These are phyloP conservation scores for Pongo abelii DNA, from an alignment of 2,113 vertebrate genomes.

Conservation along the genomic window DNA sequence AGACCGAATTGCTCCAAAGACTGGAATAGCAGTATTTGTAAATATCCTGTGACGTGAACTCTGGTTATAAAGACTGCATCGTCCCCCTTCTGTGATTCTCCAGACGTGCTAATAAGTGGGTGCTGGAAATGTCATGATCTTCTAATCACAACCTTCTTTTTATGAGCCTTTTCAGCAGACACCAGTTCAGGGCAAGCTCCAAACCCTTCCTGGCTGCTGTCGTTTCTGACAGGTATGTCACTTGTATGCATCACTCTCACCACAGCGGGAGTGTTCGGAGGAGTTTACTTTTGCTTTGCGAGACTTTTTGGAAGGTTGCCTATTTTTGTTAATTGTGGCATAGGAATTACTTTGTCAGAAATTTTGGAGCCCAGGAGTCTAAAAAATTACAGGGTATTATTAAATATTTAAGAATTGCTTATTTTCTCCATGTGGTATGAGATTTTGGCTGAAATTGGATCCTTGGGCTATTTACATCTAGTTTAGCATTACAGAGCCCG, in stretches of 20 bases:
- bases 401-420: constrained; percentile 68
- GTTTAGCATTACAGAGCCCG: background rate
- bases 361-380: constrained; percentile 48
- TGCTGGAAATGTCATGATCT: background rate
- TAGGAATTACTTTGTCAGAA: constrained; percentile 56
- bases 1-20: background rate
- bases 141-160: constrained; percentile 30
- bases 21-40: background rate
- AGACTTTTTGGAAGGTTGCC: constrained; percentile 46
- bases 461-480: background rate
- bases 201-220: background rate
- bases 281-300: constrained; percentile 20
- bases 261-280: background rate
- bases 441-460: constrained; percentile 7
- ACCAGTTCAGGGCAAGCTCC: background rate
- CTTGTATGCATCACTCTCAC: background rate
- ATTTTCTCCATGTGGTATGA: background rate
- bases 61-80: background rate
- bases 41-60: background rate
- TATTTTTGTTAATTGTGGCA: constrained; percentile 58
- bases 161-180: background rate
- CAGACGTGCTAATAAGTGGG: constrained; percentile 39
- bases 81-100: background rate
- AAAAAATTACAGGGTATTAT: constrained; percentile 48
- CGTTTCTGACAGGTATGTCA: background rate